Conservation (phyloP, 1,140 invertebrate species). For the Drosophila bocqueti region DNA sequence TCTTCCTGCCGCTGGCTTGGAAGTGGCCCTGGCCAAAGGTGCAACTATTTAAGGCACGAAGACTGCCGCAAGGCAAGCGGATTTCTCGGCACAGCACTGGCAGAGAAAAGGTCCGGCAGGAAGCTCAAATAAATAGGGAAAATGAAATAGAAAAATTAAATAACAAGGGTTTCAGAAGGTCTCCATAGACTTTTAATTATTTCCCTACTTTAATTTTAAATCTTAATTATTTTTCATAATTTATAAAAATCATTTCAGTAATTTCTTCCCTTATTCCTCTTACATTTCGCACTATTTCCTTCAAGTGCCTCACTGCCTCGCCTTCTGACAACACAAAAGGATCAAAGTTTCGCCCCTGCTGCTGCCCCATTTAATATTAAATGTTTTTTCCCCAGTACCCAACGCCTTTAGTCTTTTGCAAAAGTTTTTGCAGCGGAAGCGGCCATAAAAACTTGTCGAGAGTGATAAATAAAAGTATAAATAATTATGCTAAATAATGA, state of each 20-base stretch:
- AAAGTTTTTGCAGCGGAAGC: slow-evolving; percentile 26
- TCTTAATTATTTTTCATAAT: neutral
- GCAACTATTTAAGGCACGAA: slow-evolving; percentile 47
- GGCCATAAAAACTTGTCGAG: slow-evolving; percentile 34
- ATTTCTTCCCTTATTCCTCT: neutral
- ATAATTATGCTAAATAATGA: slow-evolving; percentile 75
- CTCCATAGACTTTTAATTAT: neutral
- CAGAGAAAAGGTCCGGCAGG: neutral
- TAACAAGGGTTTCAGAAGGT: no score
- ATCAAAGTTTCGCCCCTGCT: slow-evolving; percentile 49
- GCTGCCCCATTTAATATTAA: slow-evolving; percentile 58
- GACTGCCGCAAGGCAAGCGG: slow-evolving; percentile 14
- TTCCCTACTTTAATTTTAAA: neutral
- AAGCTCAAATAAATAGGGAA: neutral
- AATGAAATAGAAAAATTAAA: neutral
- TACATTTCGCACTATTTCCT: neutral
- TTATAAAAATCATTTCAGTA: no score
- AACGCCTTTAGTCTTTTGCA: slow-evolving; percentile 8
- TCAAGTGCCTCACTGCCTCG: neutral
- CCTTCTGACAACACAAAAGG: slow-evolving; percentile 43
- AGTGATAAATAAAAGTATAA: slow-evolving; percentile 65
- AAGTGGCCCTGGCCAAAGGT: slow-evolving; percentile 38
- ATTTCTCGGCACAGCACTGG: neutral
- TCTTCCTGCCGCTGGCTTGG: slow-evolving; percentile 6
- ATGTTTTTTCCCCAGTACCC: slow-evolving; percentile 36